Evolutionary conservation across 2,113 vertebrate genomes (phyloP).

Genomic region (Silurus glanis): DNA sequence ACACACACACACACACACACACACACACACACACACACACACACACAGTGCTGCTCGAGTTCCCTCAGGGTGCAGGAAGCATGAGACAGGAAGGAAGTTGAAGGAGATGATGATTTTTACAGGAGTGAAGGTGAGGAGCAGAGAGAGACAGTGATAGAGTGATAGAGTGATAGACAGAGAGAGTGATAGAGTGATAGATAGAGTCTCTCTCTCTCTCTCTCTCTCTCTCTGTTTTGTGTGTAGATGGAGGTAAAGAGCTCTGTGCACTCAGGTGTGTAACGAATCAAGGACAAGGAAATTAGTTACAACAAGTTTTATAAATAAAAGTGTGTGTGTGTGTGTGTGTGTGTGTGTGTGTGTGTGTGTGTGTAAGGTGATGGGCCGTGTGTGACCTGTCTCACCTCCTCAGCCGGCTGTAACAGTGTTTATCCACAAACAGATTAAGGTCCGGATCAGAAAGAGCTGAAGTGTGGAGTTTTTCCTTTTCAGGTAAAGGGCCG

Average conservation of each 20-base stretch:
- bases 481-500: constrained; percentile 68
- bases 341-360: background rate
- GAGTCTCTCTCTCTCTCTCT: background rate
- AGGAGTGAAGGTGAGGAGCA: background rate
- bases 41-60: background rate
- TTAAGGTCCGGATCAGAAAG: constrained; percentile 68
- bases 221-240: background rate
- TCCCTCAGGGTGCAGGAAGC: background rate
- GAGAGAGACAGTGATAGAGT: background rate
- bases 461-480: constrained; percentile 63
- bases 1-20: too few species aligned
- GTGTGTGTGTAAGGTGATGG: constrained; percentile 47
- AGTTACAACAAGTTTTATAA: background rate
- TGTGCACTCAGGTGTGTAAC: constrained; percentile 16
- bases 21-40: background rate
- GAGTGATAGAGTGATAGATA: too few species aligned
- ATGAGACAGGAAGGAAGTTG: background rate
- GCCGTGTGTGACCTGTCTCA: constrained; percentile 57
- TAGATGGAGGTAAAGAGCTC: background rate
- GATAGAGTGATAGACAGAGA: background rate
- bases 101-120: background rate
- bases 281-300: background rate
- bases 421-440: constrained; percentile 77
- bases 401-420: constrained; percentile 50
- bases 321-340: background rate